Percentiles rank a stretch among this genome's conserved stretches.
These are phyloP conservation scores for Eumacrocentrus americanus DNA, from an alignment of 2,888 invertebrate genomes.

Conservation along the genomic window DNA sequence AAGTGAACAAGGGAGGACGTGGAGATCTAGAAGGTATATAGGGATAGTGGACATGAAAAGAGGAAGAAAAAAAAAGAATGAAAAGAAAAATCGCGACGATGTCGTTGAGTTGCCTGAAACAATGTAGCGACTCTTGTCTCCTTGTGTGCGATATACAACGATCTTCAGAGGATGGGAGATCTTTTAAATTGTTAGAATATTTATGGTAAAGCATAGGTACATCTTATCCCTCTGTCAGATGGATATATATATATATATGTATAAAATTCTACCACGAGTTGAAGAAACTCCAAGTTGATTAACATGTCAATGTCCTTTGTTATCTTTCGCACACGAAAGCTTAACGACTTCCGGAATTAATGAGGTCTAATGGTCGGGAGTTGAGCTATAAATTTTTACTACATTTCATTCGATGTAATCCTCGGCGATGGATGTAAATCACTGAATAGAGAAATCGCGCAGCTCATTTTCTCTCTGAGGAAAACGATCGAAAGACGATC, in stretches of 20 bases:
- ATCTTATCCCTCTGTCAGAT: too few relatives aligned
- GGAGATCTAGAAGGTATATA: constrained; percentile 5
- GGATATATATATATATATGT: too few relatives aligned
- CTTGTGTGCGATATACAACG: neutral
- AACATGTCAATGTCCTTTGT: too few relatives aligned
- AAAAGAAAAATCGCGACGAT: constrained; percentile 9
- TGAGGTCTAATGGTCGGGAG: neutral
- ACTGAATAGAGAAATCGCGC: neutral
- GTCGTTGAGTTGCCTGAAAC: constrained; percentile 3
- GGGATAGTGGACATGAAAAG: constrained; percentile 3
- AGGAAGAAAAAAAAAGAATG: constrained; percentile 3
- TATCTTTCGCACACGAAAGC: neutral
- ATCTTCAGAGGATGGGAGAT: too few relatives aligned
- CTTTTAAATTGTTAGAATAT: neutral
- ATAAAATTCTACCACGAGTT: too few relatives aligned
- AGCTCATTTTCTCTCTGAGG: neutral
- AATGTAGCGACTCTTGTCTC: constrained; percentile 2
- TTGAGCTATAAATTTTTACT: neutral
- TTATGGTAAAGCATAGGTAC: too few relatives aligned
- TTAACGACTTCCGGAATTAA: neutral
- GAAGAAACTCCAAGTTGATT: too few relatives aligned
- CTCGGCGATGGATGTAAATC: constrained; percentile 1
- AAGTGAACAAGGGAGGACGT: constrained; percentile 14
- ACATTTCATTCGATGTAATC: neutral
- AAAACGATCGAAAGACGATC: neutral